phyloP scores from a whole-genome alignment of 2,797 vertebrate genomes.

The Sylvia borin region DNA sequence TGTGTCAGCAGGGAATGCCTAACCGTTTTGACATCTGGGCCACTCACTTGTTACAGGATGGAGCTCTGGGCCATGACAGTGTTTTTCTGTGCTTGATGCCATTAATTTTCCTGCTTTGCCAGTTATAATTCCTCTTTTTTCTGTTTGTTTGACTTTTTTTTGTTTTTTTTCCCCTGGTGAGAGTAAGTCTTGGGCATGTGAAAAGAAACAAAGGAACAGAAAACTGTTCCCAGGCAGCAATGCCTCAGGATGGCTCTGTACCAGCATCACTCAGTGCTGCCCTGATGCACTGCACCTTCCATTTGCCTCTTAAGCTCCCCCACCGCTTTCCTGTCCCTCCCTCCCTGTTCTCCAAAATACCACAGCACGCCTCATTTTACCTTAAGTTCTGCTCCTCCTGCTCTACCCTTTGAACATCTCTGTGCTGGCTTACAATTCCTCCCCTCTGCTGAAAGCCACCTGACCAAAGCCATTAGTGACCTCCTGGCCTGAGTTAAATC shows the following conservation, averaged over 20 bases:
- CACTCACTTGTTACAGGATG: not conserved
- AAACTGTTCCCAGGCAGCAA: accelerated
- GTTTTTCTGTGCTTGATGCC: not conserved
- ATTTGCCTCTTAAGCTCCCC: not conserved
- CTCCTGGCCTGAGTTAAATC: not conserved
- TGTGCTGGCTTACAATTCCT: not conserved
- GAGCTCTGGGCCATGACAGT: not conserved
- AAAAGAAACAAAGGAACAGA: not conserved
- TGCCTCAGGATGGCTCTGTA: not conserved
- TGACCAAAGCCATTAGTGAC: not conserved
- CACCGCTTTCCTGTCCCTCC: accelerated
- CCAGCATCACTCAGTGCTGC: not conserved
- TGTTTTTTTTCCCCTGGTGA: accelerated
- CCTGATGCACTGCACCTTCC: not conserved
- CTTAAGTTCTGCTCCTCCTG: not conserved
- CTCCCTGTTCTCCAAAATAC: not conserved
- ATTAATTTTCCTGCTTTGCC: not conserved
- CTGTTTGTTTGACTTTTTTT: not conserved
- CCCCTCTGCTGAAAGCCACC: not conserved
- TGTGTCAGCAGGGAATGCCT: not conserved
- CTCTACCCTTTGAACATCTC: not conserved
- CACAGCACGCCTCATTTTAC: not conserved
- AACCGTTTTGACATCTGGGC: not conserved
- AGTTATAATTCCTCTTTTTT: not conserved
- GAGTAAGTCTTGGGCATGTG: accelerated